phyloP scores from a whole-genome alignment of 2,113 vertebrate genomes.

The Ophthalmolycus amberensis region DNA sequence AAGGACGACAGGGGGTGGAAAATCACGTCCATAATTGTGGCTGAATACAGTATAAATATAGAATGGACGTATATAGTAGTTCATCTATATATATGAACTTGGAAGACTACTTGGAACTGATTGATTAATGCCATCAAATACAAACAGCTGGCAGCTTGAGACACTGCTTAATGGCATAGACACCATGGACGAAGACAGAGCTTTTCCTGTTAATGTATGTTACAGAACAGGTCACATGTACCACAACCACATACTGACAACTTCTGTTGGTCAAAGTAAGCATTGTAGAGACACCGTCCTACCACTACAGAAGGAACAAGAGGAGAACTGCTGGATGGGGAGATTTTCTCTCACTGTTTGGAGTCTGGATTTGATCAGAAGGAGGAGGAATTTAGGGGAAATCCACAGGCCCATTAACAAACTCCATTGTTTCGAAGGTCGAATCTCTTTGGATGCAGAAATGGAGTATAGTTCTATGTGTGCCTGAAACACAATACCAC shows the following conservation, averaged over 20 bases:
- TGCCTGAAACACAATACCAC: background rate
- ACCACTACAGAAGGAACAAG: background rate
- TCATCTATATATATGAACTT: background rate
- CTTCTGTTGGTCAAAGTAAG: background rate
- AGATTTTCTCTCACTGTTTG: background rate
- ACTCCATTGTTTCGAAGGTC: background rate
- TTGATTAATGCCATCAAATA: background rate
- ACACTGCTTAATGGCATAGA: background rate
- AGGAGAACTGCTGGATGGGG: too few species aligned
- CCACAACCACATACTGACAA: background rate
- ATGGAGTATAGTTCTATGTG: background rate
- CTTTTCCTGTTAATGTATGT: background rate
- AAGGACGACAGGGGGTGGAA: background rate
- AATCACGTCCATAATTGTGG: background rate
- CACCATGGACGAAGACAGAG: too few species aligned
- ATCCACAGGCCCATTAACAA: background rate
- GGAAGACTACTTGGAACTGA: background rate
- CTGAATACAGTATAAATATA: background rate
- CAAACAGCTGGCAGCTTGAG: background rate
- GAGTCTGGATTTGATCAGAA: background rate
- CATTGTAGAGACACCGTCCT: background rate
- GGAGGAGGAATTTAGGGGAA: slow-evolving; percentile 3
- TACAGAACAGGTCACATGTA: too few species aligned
- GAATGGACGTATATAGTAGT: background rate
- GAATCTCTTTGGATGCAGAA: background rate